Evolutionary conservation across 1,140 invertebrate species (phyloP), one percentile per base, ranked within the genome.

Genomic region (Aricia agestis): DNA sequence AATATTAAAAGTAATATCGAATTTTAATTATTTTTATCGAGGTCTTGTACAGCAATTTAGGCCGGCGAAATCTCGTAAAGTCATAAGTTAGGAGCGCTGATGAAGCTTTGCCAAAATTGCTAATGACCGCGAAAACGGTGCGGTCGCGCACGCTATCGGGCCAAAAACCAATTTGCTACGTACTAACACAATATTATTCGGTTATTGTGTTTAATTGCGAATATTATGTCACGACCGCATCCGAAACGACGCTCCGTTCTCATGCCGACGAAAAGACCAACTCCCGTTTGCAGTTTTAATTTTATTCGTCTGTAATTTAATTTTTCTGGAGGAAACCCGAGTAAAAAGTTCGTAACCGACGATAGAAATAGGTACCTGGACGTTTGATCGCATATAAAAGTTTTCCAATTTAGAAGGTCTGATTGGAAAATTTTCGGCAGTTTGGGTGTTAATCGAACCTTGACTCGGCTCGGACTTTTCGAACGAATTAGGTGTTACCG

Each of bases 341-440:
- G 82, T 82, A 86, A 89, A 91, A 89, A 87, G 73, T 89, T 86
- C 71, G 69, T 74, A 79, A 84, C 75, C 77, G 77, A 73, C 85
- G 82, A 82, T 89, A 88, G 86, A 85, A 89, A 87, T 74, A 63
- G 75, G 72, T 86, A 89, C 86, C 86, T 91, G 86, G 86, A 90
- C 85, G 86, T 87, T 91, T 84, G 82, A 89, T 86, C 83, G 86
- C 84, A 90, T 86, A 91, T 91, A 90, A 91, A 91, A 90, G 84
- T 91, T 91, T 89, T 91, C 89, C 85, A 91, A 91, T 91, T 90
- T 91, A 89, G 81, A 83, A 85, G 80, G 83, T 83, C 84, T 89
- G 86, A 90, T 91, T 91, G 86, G 87, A 88, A 89, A 91, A 88
- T 91, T 91, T 90, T 87, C 84, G 76, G 76, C 85, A 81, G 82